Base-by-base conservation (phyloP, 2,888 invertebrate genomes). In the Pegoplata infirma region DNA sequence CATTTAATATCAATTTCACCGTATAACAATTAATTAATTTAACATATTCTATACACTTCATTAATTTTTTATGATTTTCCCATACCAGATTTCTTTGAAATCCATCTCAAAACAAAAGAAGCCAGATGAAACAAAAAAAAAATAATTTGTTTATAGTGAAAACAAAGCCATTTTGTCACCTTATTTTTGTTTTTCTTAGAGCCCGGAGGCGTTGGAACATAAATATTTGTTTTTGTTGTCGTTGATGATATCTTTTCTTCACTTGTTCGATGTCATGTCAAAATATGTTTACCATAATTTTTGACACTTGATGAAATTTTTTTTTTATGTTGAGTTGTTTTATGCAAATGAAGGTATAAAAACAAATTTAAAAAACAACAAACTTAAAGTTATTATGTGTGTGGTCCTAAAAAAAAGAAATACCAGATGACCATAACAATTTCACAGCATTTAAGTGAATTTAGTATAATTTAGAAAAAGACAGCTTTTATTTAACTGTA, bases 231-330 rank as follows among this genome's bases (percentile, higher is more conserved):
- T 28, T 12, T 49, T 32, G 44, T 25, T 32, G 40, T 63, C 71
- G 25, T 59, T 23, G 58, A 58, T 64, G 47, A 32, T 58, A 64
- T 68, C 64, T 40, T 59, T 51, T 14, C 51, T 32, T 73, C 55
- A 40, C 49, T 51, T 63, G 77, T 58, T 59, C 51, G 58, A 47
- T 78, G 61, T 64, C 77, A 78, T 74, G 64, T 74, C 77, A 73
- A 69, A 73, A 68, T 73, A 78, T 73, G 63, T 78, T 69, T 78
- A 59, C 64, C 44, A 73, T 69, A 73, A 73, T 68, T 73, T 78
- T 49, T 78, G 78, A 78, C 78, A 78, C 78, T 78, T 74, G 64
- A 59, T 61, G 78, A 69, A 49, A 69, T 49, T 51, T n/a, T n/a
- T n/a, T n/a, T n/a, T n/a, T 66, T 61, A 59, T 55, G 58, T 51